A percentile compares a stretch with the other conserved stretches of the same genome.
Conservation (phyloP, 2,888 invertebrate species). For the Nomada fabriciana region DNA sequence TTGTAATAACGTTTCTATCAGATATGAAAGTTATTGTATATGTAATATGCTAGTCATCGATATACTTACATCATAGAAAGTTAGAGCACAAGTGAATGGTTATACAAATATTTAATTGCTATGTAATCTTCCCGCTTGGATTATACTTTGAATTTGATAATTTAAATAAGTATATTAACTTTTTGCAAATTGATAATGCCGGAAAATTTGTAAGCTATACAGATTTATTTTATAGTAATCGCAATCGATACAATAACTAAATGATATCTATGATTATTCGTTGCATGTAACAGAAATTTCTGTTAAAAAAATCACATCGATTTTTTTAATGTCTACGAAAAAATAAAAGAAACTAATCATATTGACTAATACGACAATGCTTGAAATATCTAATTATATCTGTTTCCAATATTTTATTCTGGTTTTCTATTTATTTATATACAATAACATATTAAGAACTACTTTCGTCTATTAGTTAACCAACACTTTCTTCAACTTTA, state of each 20-base stretch:
- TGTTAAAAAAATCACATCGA: constrained; percentile 4
- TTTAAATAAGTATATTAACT: constrained; percentile 46
- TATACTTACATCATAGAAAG: constrained; percentile 34
- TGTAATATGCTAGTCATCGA: constrained; percentile 47
- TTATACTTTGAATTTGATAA: constrained; percentile 64
- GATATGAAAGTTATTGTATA: constrained; percentile 27
- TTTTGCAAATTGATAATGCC: constrained; percentile 17
- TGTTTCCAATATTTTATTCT: constrained; percentile 20
- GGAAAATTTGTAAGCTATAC: constrained; percentile 19
- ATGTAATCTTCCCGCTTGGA: constrained; percentile 27
- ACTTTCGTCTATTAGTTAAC: background rate
- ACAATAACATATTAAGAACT: constrained; percentile 18
- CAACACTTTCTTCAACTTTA: constrained; percentile 2
- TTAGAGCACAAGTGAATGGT: constrained; percentile 42
- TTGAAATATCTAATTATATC: background rate
- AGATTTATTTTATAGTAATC: constrained; percentile 31
- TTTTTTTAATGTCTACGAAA: constrained; percentile 3
- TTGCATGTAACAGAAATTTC: constrained; percentile 21
- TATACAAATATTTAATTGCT: constrained; percentile 25
- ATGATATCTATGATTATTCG: constrained; percentile 14
- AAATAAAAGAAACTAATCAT: constrained; percentile 32
- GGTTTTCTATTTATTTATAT: constrained; percentile 25
- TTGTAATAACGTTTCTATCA: constrained; percentile 43
- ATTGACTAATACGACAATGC: background rate
- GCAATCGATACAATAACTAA: constrained; percentile 12